Conservation (phyloP, 2,797 vertebrate species). For the Poeciliopsis gracilis region DNA sequence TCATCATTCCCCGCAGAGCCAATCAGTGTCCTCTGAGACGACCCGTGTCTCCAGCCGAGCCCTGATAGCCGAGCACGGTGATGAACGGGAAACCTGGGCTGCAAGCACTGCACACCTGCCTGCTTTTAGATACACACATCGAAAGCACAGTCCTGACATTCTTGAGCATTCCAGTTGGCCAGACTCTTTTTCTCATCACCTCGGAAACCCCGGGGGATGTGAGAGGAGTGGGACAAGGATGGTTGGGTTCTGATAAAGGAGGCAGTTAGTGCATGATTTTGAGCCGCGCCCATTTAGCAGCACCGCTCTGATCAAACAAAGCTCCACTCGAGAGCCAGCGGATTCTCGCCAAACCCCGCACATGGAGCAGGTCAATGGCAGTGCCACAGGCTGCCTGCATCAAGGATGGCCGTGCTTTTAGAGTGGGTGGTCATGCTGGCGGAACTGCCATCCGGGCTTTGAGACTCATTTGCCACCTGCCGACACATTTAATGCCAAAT, state of each 20-base stretch:
- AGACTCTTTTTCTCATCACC: conserved; percentile 49
- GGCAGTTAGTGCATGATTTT: conserved; percentile 62
- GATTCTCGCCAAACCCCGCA: conserved; percentile 43
- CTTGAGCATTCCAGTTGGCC: conserved; percentile 39
- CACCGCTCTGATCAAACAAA: conserved; percentile 55
- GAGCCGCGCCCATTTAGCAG: conserved; percentile 51
- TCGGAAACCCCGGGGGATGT: conserved; percentile 37
- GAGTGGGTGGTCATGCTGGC: conserved; percentile 64
- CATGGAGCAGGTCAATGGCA: conserved; percentile 60
- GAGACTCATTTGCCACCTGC: conserved; percentile 73
- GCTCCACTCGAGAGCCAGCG: conserved; percentile 53
- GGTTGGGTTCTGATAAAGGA: conserved; percentile 72
- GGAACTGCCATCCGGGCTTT: conserved; percentile 51
- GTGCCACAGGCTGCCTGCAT: conserved; percentile 53
- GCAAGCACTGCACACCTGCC: conserved; percentile 44
- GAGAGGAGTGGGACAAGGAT: conserved; percentile 58
- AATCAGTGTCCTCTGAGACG: conserved; percentile 72
- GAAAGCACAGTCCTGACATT: conserved; percentile 25
- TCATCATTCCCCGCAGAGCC: conserved; percentile 67
- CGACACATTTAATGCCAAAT: conserved; percentile 72
- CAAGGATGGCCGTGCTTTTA: conserved; percentile 58
- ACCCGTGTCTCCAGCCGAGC: conserved; percentile 64
- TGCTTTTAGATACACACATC: conserved; percentile 27
- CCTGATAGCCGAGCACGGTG: conserved; percentile 52
- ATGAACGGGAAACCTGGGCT: conserved; percentile 47